Conservation (phyloP, 2,113 vertebrate genomes). For the Cyanocitta stelleri region DNA sequence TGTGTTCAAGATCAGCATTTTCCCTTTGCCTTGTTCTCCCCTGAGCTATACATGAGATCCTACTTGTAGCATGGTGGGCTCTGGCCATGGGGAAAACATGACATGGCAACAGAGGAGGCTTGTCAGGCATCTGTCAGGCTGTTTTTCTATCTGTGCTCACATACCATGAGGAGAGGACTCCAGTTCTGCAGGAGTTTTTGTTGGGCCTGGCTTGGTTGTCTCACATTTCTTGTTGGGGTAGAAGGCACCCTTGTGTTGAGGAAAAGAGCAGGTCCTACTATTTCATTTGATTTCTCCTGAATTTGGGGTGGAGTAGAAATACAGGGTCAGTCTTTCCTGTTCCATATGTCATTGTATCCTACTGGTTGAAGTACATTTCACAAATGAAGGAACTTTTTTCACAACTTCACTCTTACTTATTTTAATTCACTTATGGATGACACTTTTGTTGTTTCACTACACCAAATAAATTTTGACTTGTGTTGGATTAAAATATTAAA, state of each 20-base stretch:
- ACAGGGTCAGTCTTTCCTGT: neutral
- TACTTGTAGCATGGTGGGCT: neutral
- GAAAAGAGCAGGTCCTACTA: neutral
- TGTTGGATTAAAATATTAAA: neutral
- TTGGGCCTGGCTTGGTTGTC: neutral
- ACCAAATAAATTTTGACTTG: neutral
- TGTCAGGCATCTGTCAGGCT: neutral
- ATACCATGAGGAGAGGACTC: neutral
- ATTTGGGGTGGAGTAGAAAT: neutral
- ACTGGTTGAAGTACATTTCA: neutral
- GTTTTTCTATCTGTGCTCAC: neutral
- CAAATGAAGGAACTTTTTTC: neutral
- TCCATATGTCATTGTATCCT: neutral
- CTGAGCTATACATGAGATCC: neutral
- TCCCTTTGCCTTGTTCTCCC: neutral
- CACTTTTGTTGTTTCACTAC: neutral
- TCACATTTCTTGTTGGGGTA: neutral
- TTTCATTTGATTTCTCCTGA: neutral
- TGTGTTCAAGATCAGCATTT: neutral
- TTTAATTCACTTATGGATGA: neutral
- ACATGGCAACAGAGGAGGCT: neutral
- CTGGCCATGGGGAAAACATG: neutral
- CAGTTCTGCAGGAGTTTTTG: neutral
- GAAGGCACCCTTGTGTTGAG: neutral
- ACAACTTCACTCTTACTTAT: neutral